Conservation (phyloP, 2,113 vertebrate genomes). For the Myrmecophaga tridactyla region DNA sequence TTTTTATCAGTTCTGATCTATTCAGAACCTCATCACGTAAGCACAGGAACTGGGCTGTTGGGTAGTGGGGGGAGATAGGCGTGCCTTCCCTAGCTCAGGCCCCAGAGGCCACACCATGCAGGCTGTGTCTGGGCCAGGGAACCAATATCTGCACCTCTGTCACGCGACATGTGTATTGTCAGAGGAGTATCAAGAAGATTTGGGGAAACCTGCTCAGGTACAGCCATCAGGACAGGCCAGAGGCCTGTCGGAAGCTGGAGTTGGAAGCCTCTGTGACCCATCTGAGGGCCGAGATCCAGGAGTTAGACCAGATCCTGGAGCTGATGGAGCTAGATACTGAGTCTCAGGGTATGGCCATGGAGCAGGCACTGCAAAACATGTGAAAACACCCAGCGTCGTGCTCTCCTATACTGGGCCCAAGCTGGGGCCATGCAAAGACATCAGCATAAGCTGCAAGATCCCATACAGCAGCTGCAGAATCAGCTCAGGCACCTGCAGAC, state of each 20-base stretch:
- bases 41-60: too few species aligned
- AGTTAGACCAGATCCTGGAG: slow-evolving; percentile 86
- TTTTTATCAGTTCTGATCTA: background rate
- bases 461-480: slow-evolving; percentile 50
- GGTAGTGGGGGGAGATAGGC: too few species aligned
- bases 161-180: too few species aligned
- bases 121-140: too few species aligned
- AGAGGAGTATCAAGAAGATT: too few species aligned
- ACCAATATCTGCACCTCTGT: too few species aligned
- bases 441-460: slow-evolving; percentile 24
- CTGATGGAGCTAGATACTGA: slow-evolving; percentile 84
- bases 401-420: slow-evolving; percentile 74
- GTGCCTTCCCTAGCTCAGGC: too few species aligned
- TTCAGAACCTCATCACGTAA: too few species aligned
- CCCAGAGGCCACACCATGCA: too few species aligned
- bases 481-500: slow-evolving; percentile 69
- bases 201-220: too few species aligned
- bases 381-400: slow-evolving; percentile 57
- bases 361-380: slow-evolving; percentile 52
- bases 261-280: slow-evolving; percentile 82
- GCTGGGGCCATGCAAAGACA: slow-evolving; percentile 55
- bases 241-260: slow-evolving; percentile 79
- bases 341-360: slow-evolving; percentile 81
- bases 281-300: slow-evolving; percentile 84
- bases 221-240: slow-evolving; percentile 67